Conservation (phyloP, 2,797 vertebrate species). For the Benthosema pterotum region DNA sequence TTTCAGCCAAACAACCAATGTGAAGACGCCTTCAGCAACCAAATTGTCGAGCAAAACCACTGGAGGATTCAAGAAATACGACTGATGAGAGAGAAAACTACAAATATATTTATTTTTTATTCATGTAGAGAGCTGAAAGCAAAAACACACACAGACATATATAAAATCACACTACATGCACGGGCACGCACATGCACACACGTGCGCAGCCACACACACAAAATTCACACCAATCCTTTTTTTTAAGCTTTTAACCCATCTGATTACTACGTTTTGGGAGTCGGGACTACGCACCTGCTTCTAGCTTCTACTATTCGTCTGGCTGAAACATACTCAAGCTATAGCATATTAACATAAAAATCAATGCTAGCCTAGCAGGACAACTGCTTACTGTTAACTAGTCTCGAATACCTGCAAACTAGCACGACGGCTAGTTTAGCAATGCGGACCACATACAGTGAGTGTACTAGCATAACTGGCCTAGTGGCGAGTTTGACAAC, state of each 20-base stretch:
- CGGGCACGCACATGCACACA: not conserved
- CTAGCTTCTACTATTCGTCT: constrained; percentile 29
- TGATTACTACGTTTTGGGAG: no score
- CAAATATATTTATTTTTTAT: constrained; percentile 25
- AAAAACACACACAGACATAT: not conserved
- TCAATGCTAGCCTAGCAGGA: constrained; percentile 9
- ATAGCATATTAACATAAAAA: constrained; percentile 12
- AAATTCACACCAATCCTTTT: not conserved
- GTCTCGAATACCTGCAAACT: constrained; percentile 17
- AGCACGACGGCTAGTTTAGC: constrained; percentile 21
- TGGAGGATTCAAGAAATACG: constrained; percentile 15
- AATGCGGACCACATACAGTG: not conserved
- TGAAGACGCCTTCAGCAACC: constrained; percentile 46
- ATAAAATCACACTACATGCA: constrained; percentile 6
- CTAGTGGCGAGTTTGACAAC: not conserved
- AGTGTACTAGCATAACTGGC: constrained; percentile 1
- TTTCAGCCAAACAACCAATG: constrained; percentile 65
- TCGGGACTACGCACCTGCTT: not conserved
- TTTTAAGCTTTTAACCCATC: no score
- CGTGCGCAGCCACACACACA: not conserved
- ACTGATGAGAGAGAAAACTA: constrained; percentile 21
- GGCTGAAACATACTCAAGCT: constrained; percentile 54
- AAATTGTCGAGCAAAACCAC: constrained; percentile 31
- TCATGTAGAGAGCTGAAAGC: constrained; percentile 41
- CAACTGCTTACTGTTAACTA: constrained; percentile 14